Conservation (phyloP, 2,888 invertebrate species). For the Marronus borbonicus region DNA sequence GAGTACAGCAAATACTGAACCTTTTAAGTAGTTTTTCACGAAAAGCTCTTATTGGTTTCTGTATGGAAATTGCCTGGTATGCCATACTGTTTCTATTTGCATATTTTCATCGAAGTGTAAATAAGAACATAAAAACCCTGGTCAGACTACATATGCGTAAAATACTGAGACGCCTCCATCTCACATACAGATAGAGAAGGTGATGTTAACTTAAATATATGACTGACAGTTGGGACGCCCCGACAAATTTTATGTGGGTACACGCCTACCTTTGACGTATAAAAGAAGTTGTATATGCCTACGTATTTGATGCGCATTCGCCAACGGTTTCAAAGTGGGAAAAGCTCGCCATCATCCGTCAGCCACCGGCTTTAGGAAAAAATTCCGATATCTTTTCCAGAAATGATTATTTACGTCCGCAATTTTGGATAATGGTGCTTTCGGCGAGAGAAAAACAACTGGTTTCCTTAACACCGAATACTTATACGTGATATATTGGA, state of each 20-base stretch:
- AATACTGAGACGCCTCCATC: background rate
- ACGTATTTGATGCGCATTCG: background rate
- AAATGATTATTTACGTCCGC: slow-evolving; percentile 28
- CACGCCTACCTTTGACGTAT: slow-evolving; percentile 27
- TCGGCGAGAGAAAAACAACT: slow-evolving; percentile 22
- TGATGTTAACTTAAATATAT: slow-evolving; percentile 32
- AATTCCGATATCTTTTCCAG: slow-evolving; percentile 22
- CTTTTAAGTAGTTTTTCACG: no score
- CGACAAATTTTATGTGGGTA: slow-evolving; percentile 23
- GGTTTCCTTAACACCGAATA: slow-evolving; percentile 10
- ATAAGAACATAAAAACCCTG: background rate
- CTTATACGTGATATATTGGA: slow-evolving; percentile 17
- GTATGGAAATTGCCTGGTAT: no score
- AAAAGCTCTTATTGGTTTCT: no score
- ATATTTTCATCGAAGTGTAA: background rate
- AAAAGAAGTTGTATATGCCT: slow-evolving; percentile 30
- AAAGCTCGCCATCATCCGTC: slow-evolving; percentile 3
- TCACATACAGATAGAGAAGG: slow-evolving; percentile 9
- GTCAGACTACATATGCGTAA: background rate
- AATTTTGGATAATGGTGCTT: slow-evolving; percentile 31
- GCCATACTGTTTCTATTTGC: background rate
- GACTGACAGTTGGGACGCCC: slow-evolving; percentile 34
- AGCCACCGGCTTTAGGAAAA: background rate
- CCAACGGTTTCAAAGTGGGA: background rate
- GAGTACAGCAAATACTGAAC: no score